phyloP scores from a whole-genome alignment of 2,113 vertebrate genomes.

The Mormyrus iriodes region DNA sequence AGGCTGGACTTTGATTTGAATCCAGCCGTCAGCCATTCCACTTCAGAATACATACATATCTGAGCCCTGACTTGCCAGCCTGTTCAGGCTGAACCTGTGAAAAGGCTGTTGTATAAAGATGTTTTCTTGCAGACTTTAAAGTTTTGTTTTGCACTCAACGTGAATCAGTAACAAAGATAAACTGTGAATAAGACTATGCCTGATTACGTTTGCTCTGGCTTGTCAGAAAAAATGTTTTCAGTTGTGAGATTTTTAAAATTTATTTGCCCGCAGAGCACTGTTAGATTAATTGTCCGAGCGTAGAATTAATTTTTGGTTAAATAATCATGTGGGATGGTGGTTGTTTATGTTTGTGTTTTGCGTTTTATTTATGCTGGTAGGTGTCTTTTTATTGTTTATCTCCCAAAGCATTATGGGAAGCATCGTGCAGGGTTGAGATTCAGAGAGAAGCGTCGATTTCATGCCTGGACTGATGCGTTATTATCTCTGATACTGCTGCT shows the following conservation, averaged over 20 bases:
- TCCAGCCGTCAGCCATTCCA: neutral
- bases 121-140: neutral
- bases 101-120: neutral
- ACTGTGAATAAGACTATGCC: neutral
- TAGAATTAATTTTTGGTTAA: neutral
- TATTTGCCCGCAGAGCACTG: neutral
- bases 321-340: neutral
- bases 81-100: neutral
- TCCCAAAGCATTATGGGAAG: neutral
- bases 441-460: neutral
- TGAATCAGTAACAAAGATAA: neutral
- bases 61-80: neutral
- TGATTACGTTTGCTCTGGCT: neutral
- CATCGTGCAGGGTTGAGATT: neutral
- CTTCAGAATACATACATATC: neutral
- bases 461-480: neutral
- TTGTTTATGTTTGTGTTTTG: neutral
- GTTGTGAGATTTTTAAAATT: neutral
- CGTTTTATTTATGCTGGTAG: neutral
- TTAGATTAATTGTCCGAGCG: neutral
- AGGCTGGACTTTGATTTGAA: neutral
- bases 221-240: neutral
- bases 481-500: neutral
- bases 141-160: neutral
- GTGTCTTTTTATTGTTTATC: neutral